A percentile compares a stretch with the other conserved stretches of the same genome.
phyloP scores from a whole-genome alignment of 1,140 invertebrate genomes.

The Berghia stephanieae region DNA sequence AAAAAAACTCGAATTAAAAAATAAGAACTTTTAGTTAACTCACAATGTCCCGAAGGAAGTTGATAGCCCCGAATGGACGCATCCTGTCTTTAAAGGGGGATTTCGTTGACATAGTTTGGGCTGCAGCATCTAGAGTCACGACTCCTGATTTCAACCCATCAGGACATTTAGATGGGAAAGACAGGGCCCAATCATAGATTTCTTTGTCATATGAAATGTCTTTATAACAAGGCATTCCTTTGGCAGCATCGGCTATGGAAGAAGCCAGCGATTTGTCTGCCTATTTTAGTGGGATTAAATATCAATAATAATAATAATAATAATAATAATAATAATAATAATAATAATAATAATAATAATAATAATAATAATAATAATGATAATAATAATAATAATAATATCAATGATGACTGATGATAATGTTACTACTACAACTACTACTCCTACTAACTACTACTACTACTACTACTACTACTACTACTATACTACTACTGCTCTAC shows the following conservation, averaged over 20 bases:
- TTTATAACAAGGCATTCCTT: neutral
- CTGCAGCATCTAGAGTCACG: constrained; percentile 5
- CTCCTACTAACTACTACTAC: too few relatives aligned
- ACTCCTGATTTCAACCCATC: constrained; percentile 5
- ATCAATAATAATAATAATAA: too few relatives aligned
- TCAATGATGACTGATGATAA: too few relatives aligned
- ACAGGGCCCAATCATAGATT: constrained; percentile 11
- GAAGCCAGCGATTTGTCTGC: too few relatives aligned
- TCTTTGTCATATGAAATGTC: constrained; percentile 15
- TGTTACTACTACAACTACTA: too few relatives aligned
- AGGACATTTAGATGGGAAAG: constrained; percentile 14
- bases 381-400: too few relatives aligned
- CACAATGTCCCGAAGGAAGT: constrained; percentile 23
- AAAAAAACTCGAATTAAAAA: neutral
- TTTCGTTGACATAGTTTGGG: neutral
- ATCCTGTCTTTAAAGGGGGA: neutral
- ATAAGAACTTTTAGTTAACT: neutral
- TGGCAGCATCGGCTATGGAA: neutral
- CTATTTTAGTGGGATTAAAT: too few relatives aligned
- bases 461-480: too few relatives aligned
- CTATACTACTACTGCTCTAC: too few relatives aligned
- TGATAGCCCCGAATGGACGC: constrained; percentile 3
- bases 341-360: too few relatives aligned
- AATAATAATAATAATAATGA: too few relatives aligned
- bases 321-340: too few relatives aligned